A percentile compares a stretch with the other conserved stretches of the same genome.
Evolutionary conservation across 2,113 vertebrate species (phyloP).

Genomic region (Hippopotamus amphibius): DNA sequence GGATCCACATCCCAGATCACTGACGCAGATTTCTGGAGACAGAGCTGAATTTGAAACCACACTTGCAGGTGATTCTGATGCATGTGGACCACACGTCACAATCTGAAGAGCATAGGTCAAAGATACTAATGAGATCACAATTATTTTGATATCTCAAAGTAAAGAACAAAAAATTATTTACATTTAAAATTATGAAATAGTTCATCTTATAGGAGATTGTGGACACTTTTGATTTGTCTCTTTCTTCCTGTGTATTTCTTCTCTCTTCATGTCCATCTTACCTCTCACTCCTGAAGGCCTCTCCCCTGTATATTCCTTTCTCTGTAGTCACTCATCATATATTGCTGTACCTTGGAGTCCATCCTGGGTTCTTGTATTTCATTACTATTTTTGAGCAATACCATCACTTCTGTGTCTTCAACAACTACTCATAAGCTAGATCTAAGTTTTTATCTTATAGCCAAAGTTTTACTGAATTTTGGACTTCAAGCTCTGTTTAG

Average conservation of each 20-base stretch:
- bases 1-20: background rate
- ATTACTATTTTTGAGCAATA: background rate
- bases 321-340: background rate
- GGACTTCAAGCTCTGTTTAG: background rate
- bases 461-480: background rate
- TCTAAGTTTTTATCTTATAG: background rate
- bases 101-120: background rate
- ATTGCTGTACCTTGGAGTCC: background rate
- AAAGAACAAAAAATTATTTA: background rate
- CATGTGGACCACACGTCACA: background rate
- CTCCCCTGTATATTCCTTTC: background rate
- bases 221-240: background rate
- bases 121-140: background rate
- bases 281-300: background rate
- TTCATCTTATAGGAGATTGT: background rate
- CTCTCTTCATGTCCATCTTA: fast-evolving
- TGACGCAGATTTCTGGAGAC: background rate
- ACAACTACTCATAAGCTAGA: background rate
- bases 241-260: background rate
- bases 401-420: background rate
- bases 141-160: background rate
- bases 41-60: background rate
- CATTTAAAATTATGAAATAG: background rate
- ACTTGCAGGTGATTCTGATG: background rate
- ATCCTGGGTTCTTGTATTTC: background rate